Percentiles rank a stretch among this genome's conserved stretches.
These are phyloP conservation scores for Garrulus glandarius DNA, from an alignment of 2,797 vertebrate genomes.

Conservation along the genomic window DNA sequence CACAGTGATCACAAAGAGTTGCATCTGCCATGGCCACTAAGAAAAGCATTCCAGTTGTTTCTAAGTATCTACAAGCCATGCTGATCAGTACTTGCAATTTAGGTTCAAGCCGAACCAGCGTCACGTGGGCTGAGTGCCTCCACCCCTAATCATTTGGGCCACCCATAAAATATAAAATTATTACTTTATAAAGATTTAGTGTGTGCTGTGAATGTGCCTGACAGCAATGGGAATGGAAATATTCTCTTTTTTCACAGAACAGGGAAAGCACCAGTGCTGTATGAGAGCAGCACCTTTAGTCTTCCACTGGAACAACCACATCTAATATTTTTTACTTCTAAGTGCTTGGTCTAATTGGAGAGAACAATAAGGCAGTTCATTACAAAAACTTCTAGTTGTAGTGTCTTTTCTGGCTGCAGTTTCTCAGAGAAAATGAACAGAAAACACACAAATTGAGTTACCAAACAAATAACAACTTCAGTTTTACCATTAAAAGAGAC, in stretches of 20 bases:
- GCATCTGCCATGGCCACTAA: not conserved
- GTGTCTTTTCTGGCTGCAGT: not conserved
- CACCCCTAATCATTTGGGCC: not conserved
- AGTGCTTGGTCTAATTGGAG: not conserved
- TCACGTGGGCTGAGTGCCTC: not conserved
- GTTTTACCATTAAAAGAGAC: not conserved
- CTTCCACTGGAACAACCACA: not conserved
- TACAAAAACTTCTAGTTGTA: not conserved
- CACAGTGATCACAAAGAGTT: not conserved
- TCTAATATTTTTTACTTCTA: not conserved
- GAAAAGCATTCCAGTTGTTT: not conserved
- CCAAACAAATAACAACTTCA: not conserved
- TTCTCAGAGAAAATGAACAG: not conserved
- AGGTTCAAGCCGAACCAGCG: not conserved
- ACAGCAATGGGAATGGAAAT: not conserved
- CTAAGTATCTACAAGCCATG: not conserved
- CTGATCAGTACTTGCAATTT: not conserved
- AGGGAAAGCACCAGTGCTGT: not conserved
- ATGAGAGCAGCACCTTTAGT: not conserved
- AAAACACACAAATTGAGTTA: not conserved
- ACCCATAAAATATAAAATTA: not conserved
- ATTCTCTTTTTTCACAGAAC: not conserved
- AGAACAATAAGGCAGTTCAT: not conserved
- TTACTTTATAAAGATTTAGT: not conserved
- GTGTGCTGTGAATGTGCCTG: not conserved